A percentile compares a stretch with the other conserved stretches of the same genome.
These are phyloP conservation scores for Pogonognathellus flavescens DNA, from an alignment of 1,140 invertebrate species.

Conservation along the genomic window DNA sequence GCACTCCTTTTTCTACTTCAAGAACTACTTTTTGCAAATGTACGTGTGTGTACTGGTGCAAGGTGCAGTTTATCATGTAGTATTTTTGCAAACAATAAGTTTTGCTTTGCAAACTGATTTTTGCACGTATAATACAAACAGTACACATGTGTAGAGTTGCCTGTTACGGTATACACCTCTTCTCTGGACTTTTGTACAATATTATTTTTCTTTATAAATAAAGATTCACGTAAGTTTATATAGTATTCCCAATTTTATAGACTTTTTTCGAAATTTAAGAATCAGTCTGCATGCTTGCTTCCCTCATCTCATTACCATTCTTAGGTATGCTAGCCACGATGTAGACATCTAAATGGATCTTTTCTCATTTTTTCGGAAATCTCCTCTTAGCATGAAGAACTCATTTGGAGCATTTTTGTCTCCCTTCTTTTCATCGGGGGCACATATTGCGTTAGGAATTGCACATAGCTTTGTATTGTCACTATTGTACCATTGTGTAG, in stretches of 20 bases:
- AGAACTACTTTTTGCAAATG: not conserved
- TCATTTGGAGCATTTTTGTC: slow-evolving; percentile 40
- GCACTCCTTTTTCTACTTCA: not conserved
- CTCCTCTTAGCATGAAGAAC: slow-evolving; percentile 44
- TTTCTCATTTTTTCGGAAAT: slow-evolving; percentile 59
- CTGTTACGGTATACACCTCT: not conserved
- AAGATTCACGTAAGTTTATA: not conserved
- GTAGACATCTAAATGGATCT: slow-evolving; percentile 53
- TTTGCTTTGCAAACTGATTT: not conserved
- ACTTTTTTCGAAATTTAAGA: not conserved
- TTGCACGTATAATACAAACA: not conserved
- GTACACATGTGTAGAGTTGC: not conserved
- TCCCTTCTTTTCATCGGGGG: slow-evolving; percentile 42
- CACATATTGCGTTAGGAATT: slow-evolving; percentile 44
- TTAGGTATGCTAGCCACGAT: slow-evolving; percentile 57
- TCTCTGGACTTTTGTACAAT: not conserved
- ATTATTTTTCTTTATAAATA: not conserved
- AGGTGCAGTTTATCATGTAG: not conserved
- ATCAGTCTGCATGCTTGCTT: not conserved
- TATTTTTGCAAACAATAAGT: not conserved
- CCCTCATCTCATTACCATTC: slow-evolving; percentile 33
- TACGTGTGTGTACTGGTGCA: not conserved
- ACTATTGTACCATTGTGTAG: not conserved
- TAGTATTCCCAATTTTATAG: not conserved
- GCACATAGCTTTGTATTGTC: slow-evolving; percentile 44